Evolutionary conservation across 2,797 vertebrate genomes (phyloP), one percentile per base, ranked within the genome.

Genomic region (Poecilia gillii): DNA sequence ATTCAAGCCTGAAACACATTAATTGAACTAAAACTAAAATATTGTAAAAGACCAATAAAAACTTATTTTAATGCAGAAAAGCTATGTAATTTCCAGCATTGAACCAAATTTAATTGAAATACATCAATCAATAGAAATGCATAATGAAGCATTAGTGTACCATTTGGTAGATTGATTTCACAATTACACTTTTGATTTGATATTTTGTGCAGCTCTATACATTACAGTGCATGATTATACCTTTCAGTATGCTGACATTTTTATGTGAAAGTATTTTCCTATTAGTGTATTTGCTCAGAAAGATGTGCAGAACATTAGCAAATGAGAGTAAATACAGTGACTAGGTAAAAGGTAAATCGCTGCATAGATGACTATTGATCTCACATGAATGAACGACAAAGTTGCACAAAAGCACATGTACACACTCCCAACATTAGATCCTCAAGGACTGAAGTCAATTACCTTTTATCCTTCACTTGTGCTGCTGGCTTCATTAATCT

Each of bases 311-410:
- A 73, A 51, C 4, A 0, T 51, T 18, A 53, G 9, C 47, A 73
- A 51, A 73, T 23, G 2, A 53, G 43, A 39, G 23, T 1, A 11
- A 51, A 20, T 68, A 43, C 75, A 45, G 76, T n/a, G 16, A 28
- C 41, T 41, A 73, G 45, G 39, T 53, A 43, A 78, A 36, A 57
- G 31, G 51, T 23, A 73, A 87, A 87, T 84, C 79, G 77, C 81
- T 85, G 70, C 57, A 55, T 53, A 85, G 86, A 82, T 83, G 80
- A 68, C 83, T 90, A 92, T 90, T 82, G 90, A 92, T 92, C 77
- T 77, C 78, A 78, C 79, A 83, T 87, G 70, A 81, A 70, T 83
- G 45, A 46, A 46, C 59, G 55, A 76, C 76, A 41, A 71, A 81
- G 59, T 77, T 73, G 78, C 85, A 85, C 73, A 79, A 45, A 64